Evolutionary conservation across 2,888 invertebrate genomes (phyloP).

Genomic region (Entomobrya multifasciata): DNA sequence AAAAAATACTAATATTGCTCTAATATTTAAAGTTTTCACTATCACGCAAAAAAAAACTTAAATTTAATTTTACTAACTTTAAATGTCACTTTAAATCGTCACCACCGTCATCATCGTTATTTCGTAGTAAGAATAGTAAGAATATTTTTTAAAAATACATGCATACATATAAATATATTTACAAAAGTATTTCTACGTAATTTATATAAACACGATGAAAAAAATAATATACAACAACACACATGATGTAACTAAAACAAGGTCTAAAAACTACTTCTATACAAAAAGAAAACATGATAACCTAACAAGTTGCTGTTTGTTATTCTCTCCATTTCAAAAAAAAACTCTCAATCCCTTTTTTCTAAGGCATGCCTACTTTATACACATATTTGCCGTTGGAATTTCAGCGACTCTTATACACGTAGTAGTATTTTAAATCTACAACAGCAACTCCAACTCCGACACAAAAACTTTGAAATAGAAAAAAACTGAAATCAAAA

Average conservation of each 20-base stretch:
- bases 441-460: not conserved
- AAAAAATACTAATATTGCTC: not conserved
- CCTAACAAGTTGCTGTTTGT: not conserved
- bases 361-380: too few species aligned
- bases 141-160: conserved; percentile 18
- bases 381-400: too few species aligned
- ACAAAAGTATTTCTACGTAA: conserved; percentile 5
- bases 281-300: not conserved
- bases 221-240: too few species aligned
- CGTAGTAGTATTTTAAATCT: too few species aligned
- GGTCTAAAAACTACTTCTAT: conserved; percentile 32
- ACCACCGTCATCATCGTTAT: not conserved
- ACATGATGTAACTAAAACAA: conserved; percentile 31
- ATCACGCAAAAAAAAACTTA: not conserved
- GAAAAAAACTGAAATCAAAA: not conserved
- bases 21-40: conserved; percentile 4
- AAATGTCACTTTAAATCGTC: too few species aligned
- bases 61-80: not conserved
- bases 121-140: not conserved
- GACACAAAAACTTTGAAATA: not conserved
- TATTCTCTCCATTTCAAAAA: not conserved
- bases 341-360: too few species aligned
- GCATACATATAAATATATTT: too few species aligned
- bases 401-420: too few species aligned
- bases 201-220: not conserved